Evolutionary conservation across 2,797 vertebrate species (phyloP).

Genomic region (Gadopsis marmoratus): DNA sequence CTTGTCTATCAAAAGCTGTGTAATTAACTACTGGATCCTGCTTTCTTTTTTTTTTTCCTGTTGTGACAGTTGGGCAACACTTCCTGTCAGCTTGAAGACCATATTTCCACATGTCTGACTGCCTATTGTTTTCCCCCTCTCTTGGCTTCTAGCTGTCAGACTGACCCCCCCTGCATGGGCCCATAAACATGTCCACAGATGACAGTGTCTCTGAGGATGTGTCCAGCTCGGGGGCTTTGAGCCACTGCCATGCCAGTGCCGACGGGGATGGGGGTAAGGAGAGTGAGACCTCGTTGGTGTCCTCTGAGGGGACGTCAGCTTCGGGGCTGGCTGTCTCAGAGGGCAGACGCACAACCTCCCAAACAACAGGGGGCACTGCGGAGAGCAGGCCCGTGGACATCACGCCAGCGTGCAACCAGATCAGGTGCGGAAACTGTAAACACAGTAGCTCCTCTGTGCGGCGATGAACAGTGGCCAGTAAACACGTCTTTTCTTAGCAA

Average conservation of each 20-base stretch:
- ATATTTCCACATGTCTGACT: background rate
- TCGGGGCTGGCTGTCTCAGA: conserved; percentile 78
- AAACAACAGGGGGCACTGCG: conserved; percentile 76
- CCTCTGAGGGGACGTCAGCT: conserved; percentile 84
- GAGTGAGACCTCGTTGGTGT: conserved; percentile 80
- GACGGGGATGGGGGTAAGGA: conserved; percentile 75
- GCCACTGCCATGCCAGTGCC: conserved; percentile 76
- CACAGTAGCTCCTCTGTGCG: background rate
- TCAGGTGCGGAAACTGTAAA: conserved; percentile 71
- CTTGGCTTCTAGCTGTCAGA: conserved; percentile 69
- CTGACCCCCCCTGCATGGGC: conserved; percentile 69
- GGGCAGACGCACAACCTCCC: conserved; percentile 83
- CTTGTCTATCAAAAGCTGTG: background rate
- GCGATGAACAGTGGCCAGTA: accelerated
- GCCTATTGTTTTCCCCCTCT: conserved; percentile 7
- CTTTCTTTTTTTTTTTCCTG: background rate
- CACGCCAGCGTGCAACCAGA: conserved; percentile 83
- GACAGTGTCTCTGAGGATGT: conserved; percentile 89
- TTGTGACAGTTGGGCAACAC: background rate
- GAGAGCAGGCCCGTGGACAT: conserved; percentile 70
- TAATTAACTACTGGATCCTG: background rate
- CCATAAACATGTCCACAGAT: conserved; percentile 88
- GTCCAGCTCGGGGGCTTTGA: conserved; percentile 82
- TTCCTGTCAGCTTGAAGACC: background rate
- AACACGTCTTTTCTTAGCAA: background rate